These are phyloP conservation scores for Eudasyphora cyanicolor DNA, from an alignment of 2,888 invertebrate genomes.

Conservation along the genomic window DNA sequence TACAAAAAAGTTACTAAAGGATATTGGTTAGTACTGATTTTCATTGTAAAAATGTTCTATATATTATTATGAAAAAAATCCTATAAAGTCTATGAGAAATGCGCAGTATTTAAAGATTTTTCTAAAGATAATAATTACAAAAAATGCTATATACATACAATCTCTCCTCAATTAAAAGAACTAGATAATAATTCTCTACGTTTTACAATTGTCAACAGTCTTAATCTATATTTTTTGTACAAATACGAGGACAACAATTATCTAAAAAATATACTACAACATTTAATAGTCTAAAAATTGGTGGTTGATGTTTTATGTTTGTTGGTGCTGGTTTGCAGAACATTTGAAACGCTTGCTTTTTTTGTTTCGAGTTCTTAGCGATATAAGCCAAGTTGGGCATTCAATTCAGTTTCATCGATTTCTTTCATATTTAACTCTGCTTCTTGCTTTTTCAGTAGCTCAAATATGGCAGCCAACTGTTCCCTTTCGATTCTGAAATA, in stretches of 20 bases:
- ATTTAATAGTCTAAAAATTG: constrained; percentile 31
- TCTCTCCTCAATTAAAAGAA: background rate
- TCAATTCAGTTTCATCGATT: constrained; percentile 66
- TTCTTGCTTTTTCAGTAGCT: constrained; percentile 79
- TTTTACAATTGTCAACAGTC: constrained; percentile 32
- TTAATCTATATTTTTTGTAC: background rate
- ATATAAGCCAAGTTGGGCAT: constrained; percentile 67
- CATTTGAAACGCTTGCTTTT: background rate
- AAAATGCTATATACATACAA: too few species aligned
- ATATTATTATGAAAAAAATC: too few species aligned
- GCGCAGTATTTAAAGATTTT: too few species aligned
- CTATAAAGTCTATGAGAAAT: too few species aligned
- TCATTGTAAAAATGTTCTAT: too few species aligned
- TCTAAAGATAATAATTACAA: too few species aligned
- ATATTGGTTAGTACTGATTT: too few species aligned
- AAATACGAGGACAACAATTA: background rate
- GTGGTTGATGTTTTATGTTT: constrained; percentile 39
- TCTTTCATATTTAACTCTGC: constrained; percentile 78
- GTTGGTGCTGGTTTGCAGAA: background rate
- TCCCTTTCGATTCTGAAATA: constrained; percentile 78
- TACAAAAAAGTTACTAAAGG: too few species aligned
- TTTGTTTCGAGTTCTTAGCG: constrained; percentile 56
- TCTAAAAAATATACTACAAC: background rate
- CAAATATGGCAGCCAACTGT: constrained; percentile 80
- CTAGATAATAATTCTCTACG: background rate